A percentile compares a stretch with the other conserved stretches of the same genome.
Evolutionary conservation across 2,797 vertebrate species (phyloP).

Genomic region (Sebastes minor): DNA sequence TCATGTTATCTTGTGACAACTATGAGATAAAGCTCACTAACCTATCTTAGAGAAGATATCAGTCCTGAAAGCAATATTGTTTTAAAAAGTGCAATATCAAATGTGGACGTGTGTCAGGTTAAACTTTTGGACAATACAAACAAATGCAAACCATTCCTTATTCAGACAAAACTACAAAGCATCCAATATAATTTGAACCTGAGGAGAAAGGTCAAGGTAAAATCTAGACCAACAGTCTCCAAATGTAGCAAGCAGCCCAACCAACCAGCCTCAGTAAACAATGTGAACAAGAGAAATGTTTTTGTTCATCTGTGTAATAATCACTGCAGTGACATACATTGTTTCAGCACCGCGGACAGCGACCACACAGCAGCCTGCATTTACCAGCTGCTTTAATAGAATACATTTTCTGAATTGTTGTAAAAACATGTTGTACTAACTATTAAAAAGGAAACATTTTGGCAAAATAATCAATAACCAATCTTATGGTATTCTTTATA

Average conservation of each 20-base stretch:
- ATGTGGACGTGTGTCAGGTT: not conserved
- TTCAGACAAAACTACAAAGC: not conserved
- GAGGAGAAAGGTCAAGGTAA: not conserved
- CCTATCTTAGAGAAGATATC: no score
- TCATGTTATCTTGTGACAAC: no score
- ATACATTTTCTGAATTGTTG: not conserved
- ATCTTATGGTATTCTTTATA: not conserved
- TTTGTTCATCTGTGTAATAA: not conserved
- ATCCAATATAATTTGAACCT: not conserved
- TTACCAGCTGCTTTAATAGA: not conserved
- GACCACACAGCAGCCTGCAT: not conserved
- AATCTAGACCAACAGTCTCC: not conserved
- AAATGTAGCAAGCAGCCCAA: not conserved
- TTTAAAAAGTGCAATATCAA: not conserved
- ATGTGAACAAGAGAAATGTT: not conserved
- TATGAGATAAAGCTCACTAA: not conserved
- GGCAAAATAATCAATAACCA: not conserved
- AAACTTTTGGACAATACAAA: not conserved
- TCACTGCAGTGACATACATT: not conserved
- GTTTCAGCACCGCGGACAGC: constrained; percentile 64
- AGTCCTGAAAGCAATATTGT: not conserved
- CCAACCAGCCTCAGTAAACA: not conserved
- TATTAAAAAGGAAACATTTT: not conserved
- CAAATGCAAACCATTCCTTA: not conserved
- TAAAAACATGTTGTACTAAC: not conserved